Evolutionary conservation across 2,888 invertebrate species (phyloP), one percentile per base, ranked within the genome.

Genomic region (Hymenopus coronatus): DNA sequence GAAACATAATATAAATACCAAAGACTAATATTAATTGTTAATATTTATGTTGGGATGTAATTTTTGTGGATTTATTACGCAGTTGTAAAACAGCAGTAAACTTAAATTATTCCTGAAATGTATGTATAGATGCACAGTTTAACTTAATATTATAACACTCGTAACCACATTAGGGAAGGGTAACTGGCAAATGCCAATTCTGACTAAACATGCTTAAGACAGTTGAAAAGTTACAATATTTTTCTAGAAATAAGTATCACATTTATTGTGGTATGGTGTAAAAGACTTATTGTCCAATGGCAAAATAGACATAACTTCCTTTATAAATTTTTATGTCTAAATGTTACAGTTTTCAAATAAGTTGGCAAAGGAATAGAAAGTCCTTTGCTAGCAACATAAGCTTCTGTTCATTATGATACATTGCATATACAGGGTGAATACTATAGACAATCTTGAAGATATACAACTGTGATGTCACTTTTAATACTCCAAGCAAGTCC

Each of bases 21-120:
- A 88, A 88, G 88, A 88, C 88, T 88, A 84, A 88, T 88, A 88
- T 88, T 88, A 88, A 84, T 85, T 70, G 84, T 88, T 88, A 84
- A 87, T 87, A 70, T 70, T 70, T 70, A 70, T 70, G 54, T 70
- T 70, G 54, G 54, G 54, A 70, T 70, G 54, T 70, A 70, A 70
- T 70, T 70, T 70, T 70, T 70, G 54, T 70, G 54, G 54, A 70
- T 70, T 70, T 70, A 70, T 70, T 70, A 70, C 20, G 20, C 54
- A 20, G 54, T 25, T 70, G 54, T 70, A 25, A 20, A 70, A 25
- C 54, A 70, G 54, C 54, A 70, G 54, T 70, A 70, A 70, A 70
- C 25, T 70, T 70, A 70, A 70, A 70, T 70, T 70, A 70, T 70
- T 70, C 54, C 54, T 70, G 54, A 70, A 70, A 70, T 70, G 54